These are phyloP conservation scores for Corynorhinus townsendii DNA, from an alignment of 2,113 vertebrate species.

Conservation along the genomic window DNA sequence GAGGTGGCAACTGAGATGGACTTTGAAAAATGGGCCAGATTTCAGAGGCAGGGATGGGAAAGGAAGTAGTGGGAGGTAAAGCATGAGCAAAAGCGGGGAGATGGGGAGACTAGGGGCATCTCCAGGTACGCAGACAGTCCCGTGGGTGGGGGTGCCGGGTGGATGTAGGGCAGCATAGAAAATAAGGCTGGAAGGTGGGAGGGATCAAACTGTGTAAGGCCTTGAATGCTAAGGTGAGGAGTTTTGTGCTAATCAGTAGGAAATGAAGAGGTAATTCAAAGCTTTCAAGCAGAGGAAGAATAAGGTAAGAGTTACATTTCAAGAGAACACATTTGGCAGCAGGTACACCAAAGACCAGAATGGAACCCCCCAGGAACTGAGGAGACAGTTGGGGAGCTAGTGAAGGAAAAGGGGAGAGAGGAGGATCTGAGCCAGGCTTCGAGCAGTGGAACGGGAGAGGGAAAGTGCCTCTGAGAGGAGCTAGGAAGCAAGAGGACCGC, in stretches of 20 bases:
- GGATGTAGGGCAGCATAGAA: background rate
- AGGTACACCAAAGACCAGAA: background rate
- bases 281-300: background rate
- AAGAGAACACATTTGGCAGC: background rate
- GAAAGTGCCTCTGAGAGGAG: background rate
- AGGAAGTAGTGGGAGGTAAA: background rate
- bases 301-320: background rate
- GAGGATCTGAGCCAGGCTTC: background rate
- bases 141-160: background rate
- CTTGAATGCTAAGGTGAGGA: background rate
- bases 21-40: background rate
- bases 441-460: background rate
- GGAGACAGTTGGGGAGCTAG: background rate
- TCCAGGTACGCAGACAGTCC: fast-evolving
- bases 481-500: background rate
- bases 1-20: background rate
- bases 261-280: background rate
- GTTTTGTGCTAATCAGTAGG: background rate
- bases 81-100: background rate
- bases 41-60: background rate
- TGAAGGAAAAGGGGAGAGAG: background rate
- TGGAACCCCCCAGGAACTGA: background rate
- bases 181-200: background rate
- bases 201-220: background rate
- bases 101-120: fast-evolving